Conservation (phyloP, 2,888 invertebrate species). For the Plebejus melissa region DNA sequence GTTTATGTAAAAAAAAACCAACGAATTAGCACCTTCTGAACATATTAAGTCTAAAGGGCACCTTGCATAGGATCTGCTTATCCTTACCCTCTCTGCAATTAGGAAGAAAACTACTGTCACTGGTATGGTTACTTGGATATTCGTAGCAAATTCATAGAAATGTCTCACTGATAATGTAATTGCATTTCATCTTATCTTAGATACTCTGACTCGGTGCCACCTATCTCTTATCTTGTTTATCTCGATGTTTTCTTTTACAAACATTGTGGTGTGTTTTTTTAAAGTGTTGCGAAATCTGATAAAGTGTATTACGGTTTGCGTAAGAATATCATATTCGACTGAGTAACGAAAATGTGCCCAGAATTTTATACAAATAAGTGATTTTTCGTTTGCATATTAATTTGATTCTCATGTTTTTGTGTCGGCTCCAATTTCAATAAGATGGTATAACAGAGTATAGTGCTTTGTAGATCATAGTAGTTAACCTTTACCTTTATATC, state of each 20-base stretch:
- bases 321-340: neutral
- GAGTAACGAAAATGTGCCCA: neutral
- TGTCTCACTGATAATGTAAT: neutral
- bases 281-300: conserved; percentile 27
- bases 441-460: too few relatives aligned
- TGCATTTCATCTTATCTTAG: neutral
- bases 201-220: neutral
- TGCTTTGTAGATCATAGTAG: too few relatives aligned
- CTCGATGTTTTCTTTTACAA: conserved; percentile 20
- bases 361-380: neutral
- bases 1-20: too few relatives aligned
- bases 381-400: neutral
- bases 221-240: conserved; percentile 25
- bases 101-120: neutral
- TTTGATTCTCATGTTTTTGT: too few relatives aligned
- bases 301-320: neutral
- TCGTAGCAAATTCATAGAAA: conserved; percentile 3
- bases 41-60: too few relatives aligned
- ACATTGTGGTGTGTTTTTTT: conserved; percentile 16
- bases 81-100: neutral
- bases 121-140: neutral
- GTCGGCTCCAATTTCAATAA: too few relatives aligned
- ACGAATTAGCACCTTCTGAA: too few relatives aligned
- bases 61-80: neutral
- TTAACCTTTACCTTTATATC: too few relatives aligned